Percentiles rank a stretch among this genome's conserved stretches.
phyloP scores from a whole-genome alignment of 2,888 invertebrate genomes.

The Dryomyza anilis region DNA sequence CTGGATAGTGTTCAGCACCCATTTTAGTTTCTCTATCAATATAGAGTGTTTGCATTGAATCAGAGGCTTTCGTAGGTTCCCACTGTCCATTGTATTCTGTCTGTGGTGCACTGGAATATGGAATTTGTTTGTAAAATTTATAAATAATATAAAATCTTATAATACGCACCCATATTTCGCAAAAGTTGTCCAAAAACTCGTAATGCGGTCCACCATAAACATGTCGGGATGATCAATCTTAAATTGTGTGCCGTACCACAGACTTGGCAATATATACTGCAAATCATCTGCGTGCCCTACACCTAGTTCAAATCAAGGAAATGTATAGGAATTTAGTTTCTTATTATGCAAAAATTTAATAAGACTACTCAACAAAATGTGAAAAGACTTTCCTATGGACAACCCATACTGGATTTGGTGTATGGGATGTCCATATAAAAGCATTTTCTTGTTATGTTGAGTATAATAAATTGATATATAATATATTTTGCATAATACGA shows the following conservation, averaged over 20 bases:
- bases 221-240: conserved; percentile 52
- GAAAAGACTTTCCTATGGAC: no score
- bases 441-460: no score
- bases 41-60: conserved; percentile 34
- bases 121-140: no score
- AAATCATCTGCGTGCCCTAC: conserved; percentile 51
- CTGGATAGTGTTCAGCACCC: conserved; percentile 32
- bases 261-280: conserved; percentile 46
- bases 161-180: conserved; percentile 48
- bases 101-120: neutral
- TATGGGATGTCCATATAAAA: no score
- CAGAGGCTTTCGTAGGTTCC: conserved; percentile 37
- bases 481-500: no score
- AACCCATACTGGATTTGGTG: no score
- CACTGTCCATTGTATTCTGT: conserved; percentile 33
- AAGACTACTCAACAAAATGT: no score
- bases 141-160: no score
- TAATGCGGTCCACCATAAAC: conserved; percentile 58
- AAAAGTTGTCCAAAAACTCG: conserved; percentile 58
- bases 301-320: conserved; percentile 22
- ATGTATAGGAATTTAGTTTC: neutral
- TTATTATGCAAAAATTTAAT: no score
- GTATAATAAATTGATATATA: no score
- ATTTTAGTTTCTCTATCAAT: conserved; percentile 37
- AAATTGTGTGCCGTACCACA: conserved; percentile 47